Evolutionary conservation across 2,888 invertebrate species (phyloP).

Genomic region (Eupithecia dodoneata): DNA sequence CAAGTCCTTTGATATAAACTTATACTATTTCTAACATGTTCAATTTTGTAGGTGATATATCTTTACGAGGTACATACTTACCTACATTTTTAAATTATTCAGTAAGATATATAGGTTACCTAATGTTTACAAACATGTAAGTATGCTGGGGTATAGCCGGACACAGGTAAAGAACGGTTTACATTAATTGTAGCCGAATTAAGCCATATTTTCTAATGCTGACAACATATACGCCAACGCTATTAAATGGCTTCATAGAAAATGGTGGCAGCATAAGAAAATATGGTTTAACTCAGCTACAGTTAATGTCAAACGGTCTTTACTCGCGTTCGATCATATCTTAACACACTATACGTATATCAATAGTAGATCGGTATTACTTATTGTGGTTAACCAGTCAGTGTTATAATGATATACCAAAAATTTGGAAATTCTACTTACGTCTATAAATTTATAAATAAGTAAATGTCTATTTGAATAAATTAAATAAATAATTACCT

Average conservation of each 20-base stretch:
- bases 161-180: too few species aligned
- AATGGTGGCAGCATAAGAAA: background rate
- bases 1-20: constrained; percentile 82
- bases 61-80: constrained; percentile 72
- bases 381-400: constrained; percentile 74
- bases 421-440: constrained; percentile 80
- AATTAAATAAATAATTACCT: constrained; percentile 71
- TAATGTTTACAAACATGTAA: constrained; percentile 60
- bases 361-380: constrained; percentile 51
- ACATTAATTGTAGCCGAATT: too few species aligned
- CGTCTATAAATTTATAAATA: constrained; percentile 51
- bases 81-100: constrained; percentile 61
- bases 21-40: constrained; percentile 80
- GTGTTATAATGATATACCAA: constrained; percentile 79
- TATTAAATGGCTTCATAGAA: too few species aligned
- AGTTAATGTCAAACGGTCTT: too few species aligned
- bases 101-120: constrained; percentile 71
- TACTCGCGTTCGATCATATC: too few species aligned
- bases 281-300: too few species aligned
- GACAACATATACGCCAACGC: too few species aligned
- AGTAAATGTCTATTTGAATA: constrained; percentile 84
- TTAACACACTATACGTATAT: constrained; percentile 33
- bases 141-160: too few species aligned
- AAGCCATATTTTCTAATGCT: too few species aligned
- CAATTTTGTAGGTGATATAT: constrained; percentile 80